A percentile compares a stretch with the other conserved stretches of the same genome.
These are phyloP conservation scores for Riparia riparia DNA, from an alignment of 2,113 vertebrate species.

Conservation along the genomic window DNA sequence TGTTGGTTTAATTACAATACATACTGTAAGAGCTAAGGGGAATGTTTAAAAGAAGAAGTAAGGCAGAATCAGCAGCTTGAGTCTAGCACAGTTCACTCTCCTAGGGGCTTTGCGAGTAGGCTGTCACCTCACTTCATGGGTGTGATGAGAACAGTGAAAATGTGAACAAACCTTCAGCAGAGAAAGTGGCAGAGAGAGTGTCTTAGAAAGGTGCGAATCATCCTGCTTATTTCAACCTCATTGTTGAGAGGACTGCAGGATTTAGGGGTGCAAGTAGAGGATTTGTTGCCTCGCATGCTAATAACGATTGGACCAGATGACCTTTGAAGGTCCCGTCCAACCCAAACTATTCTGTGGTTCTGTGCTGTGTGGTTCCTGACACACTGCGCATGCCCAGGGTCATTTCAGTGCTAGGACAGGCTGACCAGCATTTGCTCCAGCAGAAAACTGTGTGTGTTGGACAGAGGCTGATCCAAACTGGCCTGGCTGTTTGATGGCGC, in stretches of 20 bases:
- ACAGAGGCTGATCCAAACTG: neutral
- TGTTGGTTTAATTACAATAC: neutral
- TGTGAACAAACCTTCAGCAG: neutral
- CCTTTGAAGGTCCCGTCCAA: neutral
- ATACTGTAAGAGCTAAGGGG: neutral
- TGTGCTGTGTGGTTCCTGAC: neutral
- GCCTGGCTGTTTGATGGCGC: neutral
- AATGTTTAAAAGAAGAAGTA: neutral
- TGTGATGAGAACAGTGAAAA: neutral
- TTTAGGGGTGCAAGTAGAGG: neutral
- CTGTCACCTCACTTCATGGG: neutral
- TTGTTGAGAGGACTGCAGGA: neutral
- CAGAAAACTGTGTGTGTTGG: neutral
- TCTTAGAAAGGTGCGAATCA: neutral
- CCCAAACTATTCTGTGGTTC: neutral
- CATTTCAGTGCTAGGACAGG: neutral
- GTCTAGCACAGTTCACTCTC: accelerated
- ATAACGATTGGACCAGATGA: neutral
- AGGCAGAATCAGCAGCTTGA: neutral
- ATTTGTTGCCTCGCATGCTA: neutral
- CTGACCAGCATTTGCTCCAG: neutral
- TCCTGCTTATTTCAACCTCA: neutral
- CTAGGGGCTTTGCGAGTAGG: accelerated
- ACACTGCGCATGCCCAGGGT: neutral
- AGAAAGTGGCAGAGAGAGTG: neutral